A percentile compares a stretch with the other conserved stretches of the same genome.
Conservation (phyloP, 1,140 invertebrate species). For the Harpegnathos saltator region DNA sequence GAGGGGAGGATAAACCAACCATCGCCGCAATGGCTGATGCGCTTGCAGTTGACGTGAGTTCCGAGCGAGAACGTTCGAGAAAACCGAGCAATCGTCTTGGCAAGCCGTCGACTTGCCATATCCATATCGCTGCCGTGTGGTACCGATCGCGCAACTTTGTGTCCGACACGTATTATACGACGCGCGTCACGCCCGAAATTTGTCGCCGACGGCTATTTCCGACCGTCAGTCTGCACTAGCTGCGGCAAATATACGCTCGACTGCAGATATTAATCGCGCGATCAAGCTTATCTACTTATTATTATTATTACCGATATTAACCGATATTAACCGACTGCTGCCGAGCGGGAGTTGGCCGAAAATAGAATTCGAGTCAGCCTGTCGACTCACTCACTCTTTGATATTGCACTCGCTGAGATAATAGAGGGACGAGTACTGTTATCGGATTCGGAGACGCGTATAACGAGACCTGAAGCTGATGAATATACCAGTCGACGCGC, state of each 20-base stretch:
- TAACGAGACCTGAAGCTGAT: background rate
- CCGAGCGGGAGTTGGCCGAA: too few species aligned
- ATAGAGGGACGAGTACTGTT: background rate
- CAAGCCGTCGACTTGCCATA: constrained; percentile 61
- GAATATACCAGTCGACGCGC: background rate
- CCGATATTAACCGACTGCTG: too few species aligned
- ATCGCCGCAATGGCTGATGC: background rate
- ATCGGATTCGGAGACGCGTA: background rate
- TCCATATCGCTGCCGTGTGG: constrained; percentile 39
- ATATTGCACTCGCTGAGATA: too few species aligned
- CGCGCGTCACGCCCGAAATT: background rate
- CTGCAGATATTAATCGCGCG: background rate
- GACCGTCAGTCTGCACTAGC: background rate
- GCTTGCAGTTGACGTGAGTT: constrained; percentile 22
- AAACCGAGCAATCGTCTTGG: constrained; percentile 64
- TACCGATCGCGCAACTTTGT: constrained; percentile 16
- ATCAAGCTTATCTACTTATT: background rate
- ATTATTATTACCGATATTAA: too few species aligned
- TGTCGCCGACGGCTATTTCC: constrained; percentile 23
- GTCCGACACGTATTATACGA: constrained; percentile 1
- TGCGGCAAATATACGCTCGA: background rate
- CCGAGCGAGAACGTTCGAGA: constrained; percentile 5
- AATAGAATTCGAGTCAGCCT: too few species aligned
- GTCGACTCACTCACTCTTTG: too few species aligned
- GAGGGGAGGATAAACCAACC: background rate